Evolutionary conservation across 2,888 invertebrate species (phyloP), one percentile per base, ranked within the genome.

Genomic region (Marasmarcha lunaedactyla): DNA sequence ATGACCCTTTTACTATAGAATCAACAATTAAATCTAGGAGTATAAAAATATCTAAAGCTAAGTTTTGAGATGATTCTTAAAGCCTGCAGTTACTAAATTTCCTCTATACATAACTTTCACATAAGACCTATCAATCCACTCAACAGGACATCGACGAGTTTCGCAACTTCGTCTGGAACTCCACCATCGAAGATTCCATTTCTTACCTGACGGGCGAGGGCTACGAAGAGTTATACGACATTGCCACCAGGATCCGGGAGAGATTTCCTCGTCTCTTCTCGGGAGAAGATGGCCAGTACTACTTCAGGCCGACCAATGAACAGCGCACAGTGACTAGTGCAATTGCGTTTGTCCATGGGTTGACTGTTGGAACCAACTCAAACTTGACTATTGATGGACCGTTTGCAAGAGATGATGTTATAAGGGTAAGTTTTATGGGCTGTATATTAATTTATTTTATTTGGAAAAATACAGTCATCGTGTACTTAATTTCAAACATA

Each of bases 161-260:
- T 33, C 84, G 81, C 52, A 77, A 79, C 45, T 92, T 90, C 90
- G 71, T 71, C 10, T 90, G 90, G 86, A 87, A 90, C 51, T 63
- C 76, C 0, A 88, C 88, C 33, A 70, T 92, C 11, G 76, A 83
- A 11, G 69, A 73, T 1, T 73, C 85, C 12, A 84, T 85, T 10
- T 77, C 87, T n/a, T 73, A 68, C 41, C 71, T 93, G 46, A 88
- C 91, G 0, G 73, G 76, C 0, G 50, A 50, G 1, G 88, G 88
- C 0, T 87, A 86, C 54, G 86, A 89, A 42, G 93, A 94, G 54
- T 57, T 91, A 35, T 87, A 79, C 48, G 79, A 86, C 44, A 79
- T 93, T 5, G 93, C 55, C 10, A 57, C 51, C 37, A 61, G 79
- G 27, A 48, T 79, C 13, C 51, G 56, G 1, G 52, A 69, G 43